Conservation (phyloP, 2,888 invertebrate species). For the Lepidocyrtinus sp. region DNA sequence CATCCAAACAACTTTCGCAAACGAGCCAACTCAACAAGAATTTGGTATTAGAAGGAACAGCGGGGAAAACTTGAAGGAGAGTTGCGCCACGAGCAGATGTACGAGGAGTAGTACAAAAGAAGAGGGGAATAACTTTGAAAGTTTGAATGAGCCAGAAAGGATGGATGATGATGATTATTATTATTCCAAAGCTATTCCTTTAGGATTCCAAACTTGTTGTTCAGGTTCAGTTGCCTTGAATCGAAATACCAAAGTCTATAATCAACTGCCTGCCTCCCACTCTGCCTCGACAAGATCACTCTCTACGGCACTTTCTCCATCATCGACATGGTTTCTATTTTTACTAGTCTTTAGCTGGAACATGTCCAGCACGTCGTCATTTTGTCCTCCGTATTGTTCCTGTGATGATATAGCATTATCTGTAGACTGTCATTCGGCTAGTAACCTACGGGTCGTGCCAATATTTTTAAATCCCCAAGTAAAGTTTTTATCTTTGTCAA, state of each 20-base stretch:
- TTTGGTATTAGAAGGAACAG: constrained; percentile 15
- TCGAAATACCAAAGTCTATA: constrained; percentile 43
- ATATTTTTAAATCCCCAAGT: constrained; percentile 68
- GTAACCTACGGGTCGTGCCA: constrained; percentile 65
- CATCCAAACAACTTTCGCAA: constrained; percentile 39
- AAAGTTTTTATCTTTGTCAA: constrained; percentile 63
- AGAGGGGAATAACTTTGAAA: constrained; percentile 32
- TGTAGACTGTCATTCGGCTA: constrained; percentile 65
- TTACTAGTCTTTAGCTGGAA: constrained; percentile 60
- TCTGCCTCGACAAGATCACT: constrained; percentile 9
- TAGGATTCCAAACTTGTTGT: constrained; percentile 23
- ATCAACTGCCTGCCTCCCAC: constrained; percentile 36
- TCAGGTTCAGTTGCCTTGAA: constrained; percentile 31
- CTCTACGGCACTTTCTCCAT: constrained; percentile 11
- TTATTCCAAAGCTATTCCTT: constrained; percentile 5
- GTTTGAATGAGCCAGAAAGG: constrained; percentile 33
- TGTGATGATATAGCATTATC: constrained; percentile 66
- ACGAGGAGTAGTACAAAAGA: constrained; percentile 19
- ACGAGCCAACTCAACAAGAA: constrained; percentile 30
- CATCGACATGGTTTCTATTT: constrained; percentile 47
- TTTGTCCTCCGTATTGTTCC: constrained; percentile 65
- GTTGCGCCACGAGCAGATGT: constrained; percentile 18
- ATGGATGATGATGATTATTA: constrained; percentile 11
- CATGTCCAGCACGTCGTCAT: constrained; percentile 63
- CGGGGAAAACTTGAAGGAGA: constrained; percentile 17